Evolutionary conservation across 30 jellyfish, hydroid and myxozoan genomes (phyloP).

Genomic region (Turritopsis dohrnii): DNA sequence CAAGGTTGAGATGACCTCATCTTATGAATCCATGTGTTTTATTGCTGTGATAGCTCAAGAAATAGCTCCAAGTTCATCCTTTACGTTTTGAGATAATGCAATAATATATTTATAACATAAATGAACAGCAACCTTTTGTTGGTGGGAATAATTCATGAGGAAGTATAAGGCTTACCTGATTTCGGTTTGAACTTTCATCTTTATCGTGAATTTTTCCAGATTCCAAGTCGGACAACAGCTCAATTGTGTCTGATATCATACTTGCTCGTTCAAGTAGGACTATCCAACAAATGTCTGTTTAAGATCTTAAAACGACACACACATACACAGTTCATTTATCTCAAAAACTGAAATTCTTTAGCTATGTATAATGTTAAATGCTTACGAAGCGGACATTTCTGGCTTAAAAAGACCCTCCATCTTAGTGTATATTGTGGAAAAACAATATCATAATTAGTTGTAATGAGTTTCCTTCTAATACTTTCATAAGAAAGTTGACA

Average conservation of each 20-base stretch:
- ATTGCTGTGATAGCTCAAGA: no score
- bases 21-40: no score
- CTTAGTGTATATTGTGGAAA: not conserved
- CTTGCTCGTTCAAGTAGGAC: not conserved
- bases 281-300: not conserved
- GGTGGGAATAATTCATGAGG: no score
- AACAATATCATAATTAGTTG: not conserved
- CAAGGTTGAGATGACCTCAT: no score
- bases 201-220: not conserved
- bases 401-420: not conserved
- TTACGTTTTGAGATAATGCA: no score
- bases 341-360: not conserved
- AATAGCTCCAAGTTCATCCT: no score
- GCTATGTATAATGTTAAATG: not conserved
- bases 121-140: no score
- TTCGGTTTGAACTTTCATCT: not conserved
- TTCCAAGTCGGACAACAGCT: not conserved
- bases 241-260: not conserved
- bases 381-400: not conserved
- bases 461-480: not conserved
- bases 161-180: not conserved
- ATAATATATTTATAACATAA: no score
- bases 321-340: not conserved
- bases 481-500: not conserved
- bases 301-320: no score